These are phyloP conservation scores for Panthera uncia DNA, from an alignment of 2,113 vertebrate species.

Conservation along the genomic window DNA sequence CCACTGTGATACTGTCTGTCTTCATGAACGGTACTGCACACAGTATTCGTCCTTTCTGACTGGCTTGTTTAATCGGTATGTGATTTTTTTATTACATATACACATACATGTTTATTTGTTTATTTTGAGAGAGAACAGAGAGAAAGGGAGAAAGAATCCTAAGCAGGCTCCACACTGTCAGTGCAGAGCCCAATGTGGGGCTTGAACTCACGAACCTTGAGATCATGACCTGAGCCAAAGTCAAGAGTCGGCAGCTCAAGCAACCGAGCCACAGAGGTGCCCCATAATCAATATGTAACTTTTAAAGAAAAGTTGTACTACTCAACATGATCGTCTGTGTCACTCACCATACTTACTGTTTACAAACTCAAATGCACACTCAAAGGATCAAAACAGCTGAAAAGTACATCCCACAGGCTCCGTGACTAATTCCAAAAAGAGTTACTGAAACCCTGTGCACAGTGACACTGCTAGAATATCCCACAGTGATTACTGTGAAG, in stretches of 20 bases:
- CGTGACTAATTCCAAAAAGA: not conserved
- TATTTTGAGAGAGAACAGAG: too few species aligned
- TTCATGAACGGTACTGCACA: not conserved
- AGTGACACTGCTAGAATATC: conserved; percentile 87
- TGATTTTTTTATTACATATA: not conserved
- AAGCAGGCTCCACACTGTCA: too few species aligned
- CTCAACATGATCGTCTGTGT: not conserved
- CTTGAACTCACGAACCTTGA: too few species aligned
- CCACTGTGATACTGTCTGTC: not conserved
- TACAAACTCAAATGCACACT: not conserved
- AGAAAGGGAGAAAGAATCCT: too few species aligned
- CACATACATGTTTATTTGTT: too few species aligned
- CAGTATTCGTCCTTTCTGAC: not conserved
- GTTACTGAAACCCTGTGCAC: conserved; percentile 75
- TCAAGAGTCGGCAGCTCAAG: too few species aligned
- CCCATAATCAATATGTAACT: too few species aligned
- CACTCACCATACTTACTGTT: not conserved
- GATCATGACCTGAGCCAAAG: too few species aligned
- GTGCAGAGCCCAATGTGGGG: too few species aligned
- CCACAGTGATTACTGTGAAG: conserved; percentile 83
- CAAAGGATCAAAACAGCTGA: not conserved
- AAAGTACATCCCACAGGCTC: not conserved
- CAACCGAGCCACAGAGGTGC: too few species aligned
- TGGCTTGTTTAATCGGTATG: not conserved
- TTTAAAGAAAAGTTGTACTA: not conserved